Evolutionary conservation across 1,140 invertebrate species (phyloP).

Genomic region (Reticulitermes speratus): DNA sequence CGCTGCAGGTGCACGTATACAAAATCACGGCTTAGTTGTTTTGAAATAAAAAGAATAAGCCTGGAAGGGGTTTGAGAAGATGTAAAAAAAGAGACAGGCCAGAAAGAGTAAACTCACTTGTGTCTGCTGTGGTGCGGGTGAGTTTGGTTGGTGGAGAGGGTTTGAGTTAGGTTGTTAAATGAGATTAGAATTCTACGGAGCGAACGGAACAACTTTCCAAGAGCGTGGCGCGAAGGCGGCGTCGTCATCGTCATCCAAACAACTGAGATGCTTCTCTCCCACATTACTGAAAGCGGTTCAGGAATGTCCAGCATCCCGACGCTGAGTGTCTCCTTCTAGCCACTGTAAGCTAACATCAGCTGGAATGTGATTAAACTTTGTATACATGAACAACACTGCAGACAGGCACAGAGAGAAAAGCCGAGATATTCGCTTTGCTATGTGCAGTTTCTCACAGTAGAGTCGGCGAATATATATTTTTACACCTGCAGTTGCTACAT

Average conservation of each 20-base stretch:
- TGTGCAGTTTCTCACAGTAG: background rate
- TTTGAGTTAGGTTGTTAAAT: slow-evolving; percentile 10
- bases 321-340: background rate
- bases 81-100: background rate
- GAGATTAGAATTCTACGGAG: slow-evolving; percentile 18
- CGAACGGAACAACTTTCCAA: background rate
- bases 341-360: background rate
- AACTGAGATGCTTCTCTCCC: background rate
- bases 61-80: background rate
- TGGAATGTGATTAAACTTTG: slow-evolving; percentile 16
- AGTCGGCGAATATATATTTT: background rate
- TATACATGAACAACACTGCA: background rate
- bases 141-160: background rate
- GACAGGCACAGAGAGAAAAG: background rate
- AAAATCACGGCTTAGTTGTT: slow-evolving; percentile 13
- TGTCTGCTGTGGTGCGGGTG: background rate
- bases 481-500: too few species aligned
- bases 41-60: background rate
- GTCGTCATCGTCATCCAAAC: background rate
- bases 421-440: background rate
- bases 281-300: background rate
- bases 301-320: background rate
- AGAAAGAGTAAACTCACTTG: background rate
- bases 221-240: background rate
- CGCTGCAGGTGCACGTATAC: background rate